Base-by-base conservation (phyloP, 1,140 invertebrate species). In the Popillia japonica region DNA sequence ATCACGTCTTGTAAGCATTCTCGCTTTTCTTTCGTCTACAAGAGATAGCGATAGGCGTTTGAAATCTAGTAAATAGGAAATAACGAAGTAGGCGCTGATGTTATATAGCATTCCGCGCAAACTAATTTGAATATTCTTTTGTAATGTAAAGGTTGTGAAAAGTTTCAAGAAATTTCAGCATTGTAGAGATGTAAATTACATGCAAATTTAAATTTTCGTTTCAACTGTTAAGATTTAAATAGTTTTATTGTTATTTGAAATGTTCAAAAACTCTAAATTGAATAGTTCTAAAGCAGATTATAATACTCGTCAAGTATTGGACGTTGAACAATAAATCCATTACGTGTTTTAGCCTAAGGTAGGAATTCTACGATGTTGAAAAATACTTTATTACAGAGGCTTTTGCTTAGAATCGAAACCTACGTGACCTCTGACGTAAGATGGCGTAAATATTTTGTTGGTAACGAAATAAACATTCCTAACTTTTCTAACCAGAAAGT, bases 111-210 rank as follows among this genome's bases (percentile, higher is more conserved):
- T 55, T 55, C 14, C 48, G 48, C 48, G 48, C 6, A 17, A 55
- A 55, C 48, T n/a, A 55, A 55, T 55, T 55, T 55, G 48, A 55
- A 55, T 55, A 55, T 55, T 55, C 48, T 55, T 55, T 55, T 55
- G 14, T 55, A 17, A 55, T 55, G 48, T 17, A 17, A 55, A 55
- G 11, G 48, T 55, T n/a, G 14, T 17, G 6, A 17, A 55, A 55
- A 55, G 14, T 55, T 55, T 17, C 14, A n/a, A n/a, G 1, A 0
- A 55, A n/a, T 55, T 55, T 55, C n/a, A 55, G 48, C 14, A 7
- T 55, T 17, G 6, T 55, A 17, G 14, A 17, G 48, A 55, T 55
- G 48, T 17, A 55, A 55, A 55, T 55, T 55, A 17, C 11, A 55
- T 55, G n/a, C 4, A 55, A 55, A 55, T 55, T 55, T 55, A 55